Percentiles rank a stretch among this genome's conserved stretches.
phyloP scores from a whole-genome alignment of 1,140 invertebrate species.

The Cylas formicarius region DNA sequence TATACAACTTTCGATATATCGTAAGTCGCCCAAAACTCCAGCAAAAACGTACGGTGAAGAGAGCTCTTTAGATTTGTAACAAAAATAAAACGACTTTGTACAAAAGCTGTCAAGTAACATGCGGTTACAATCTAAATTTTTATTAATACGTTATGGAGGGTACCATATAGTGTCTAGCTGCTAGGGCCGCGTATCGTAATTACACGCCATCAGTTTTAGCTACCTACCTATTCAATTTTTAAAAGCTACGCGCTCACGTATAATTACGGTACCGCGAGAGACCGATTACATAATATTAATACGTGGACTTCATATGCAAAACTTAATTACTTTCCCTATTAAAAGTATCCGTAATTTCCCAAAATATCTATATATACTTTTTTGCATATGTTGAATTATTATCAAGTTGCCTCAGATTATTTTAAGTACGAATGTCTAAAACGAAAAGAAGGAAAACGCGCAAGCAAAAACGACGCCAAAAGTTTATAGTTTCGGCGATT shows the following conservation, averaged over 20 bases:
- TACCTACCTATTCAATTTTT: no score
- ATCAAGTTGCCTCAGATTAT: conserved; percentile 31
- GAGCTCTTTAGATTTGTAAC: conserved; percentile 25
- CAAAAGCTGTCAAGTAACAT: conserved; percentile 42
- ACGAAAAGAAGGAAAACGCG: conserved; percentile 13
- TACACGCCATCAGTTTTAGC: conserved; percentile 20
- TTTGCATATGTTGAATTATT: conserved; percentile 39
- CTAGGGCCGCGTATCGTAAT: conserved; percentile 31
- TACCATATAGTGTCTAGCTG: conserved; percentile 43
- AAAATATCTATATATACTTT: conserved; percentile 31
- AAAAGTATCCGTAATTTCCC: conserved; percentile 26
- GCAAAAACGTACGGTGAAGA: conserved; percentile 7
- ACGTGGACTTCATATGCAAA: conserved; percentile 39
- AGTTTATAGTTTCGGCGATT: no score
- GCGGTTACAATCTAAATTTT: conserved; percentile 40
- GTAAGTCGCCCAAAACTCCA: no score
- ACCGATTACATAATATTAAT: conserved; percentile 22
- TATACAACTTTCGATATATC: no score
- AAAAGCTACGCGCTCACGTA: conserved; percentile 13
- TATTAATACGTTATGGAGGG: conserved; percentile 40
- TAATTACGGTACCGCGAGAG: conserved; percentile 23
- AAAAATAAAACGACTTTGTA: conserved; percentile 40
- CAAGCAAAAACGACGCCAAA: conserved; percentile 15
- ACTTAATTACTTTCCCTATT: conserved; percentile 29
- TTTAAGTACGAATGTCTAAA: conserved; percentile 29